Evolutionary conservation across 1,140 invertebrate species (phyloP).

Genomic region (Drosophila asahinai): DNA sequence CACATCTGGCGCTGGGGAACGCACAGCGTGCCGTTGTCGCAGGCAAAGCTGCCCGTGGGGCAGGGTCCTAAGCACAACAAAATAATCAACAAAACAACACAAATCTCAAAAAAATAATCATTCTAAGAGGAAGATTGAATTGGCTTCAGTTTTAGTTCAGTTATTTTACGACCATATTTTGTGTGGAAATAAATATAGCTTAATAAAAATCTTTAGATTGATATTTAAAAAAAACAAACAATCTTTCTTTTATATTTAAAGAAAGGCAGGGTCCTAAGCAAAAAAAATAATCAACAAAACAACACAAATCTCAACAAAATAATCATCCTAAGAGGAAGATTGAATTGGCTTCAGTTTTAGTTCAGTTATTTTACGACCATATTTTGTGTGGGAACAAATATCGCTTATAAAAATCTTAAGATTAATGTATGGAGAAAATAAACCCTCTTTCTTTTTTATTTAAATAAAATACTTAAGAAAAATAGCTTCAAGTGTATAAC

Average conservation of each 20-base stretch:
- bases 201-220: neutral
- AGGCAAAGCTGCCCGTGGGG: slow-evolving; percentile 89
- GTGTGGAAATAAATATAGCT: neutral
- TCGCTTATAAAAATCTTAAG: neutral
- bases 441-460: neutral
- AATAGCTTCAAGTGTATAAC: neutral
- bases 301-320: slow-evolving; percentile 21
- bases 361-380: neutral
- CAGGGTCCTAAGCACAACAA: slow-evolving; percentile 85
- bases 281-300: slow-evolving; percentile 24
- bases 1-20: slow-evolving; percentile 89
- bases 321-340: slow-evolving; percentile 6
- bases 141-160: neutral
- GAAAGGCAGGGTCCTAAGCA: slow-evolving; percentile 86
- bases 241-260: too few species aligned
- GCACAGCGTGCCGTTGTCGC: slow-evolving; percentile 89
- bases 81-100: slow-evolving; percentile 23
- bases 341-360: slow-evolving; percentile 2
- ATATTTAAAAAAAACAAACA: too few species aligned
- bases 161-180: neutral
- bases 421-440: too few species aligned
- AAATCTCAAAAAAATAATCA: slow-evolving; percentile 28
- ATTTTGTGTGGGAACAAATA: neutral
- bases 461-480: too few species aligned
- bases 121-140: slow-evolving; percentile 3